Base-by-base conservation (phyloP, 2,113 vertebrate genomes). In the Bujurquina vittata region DNA sequence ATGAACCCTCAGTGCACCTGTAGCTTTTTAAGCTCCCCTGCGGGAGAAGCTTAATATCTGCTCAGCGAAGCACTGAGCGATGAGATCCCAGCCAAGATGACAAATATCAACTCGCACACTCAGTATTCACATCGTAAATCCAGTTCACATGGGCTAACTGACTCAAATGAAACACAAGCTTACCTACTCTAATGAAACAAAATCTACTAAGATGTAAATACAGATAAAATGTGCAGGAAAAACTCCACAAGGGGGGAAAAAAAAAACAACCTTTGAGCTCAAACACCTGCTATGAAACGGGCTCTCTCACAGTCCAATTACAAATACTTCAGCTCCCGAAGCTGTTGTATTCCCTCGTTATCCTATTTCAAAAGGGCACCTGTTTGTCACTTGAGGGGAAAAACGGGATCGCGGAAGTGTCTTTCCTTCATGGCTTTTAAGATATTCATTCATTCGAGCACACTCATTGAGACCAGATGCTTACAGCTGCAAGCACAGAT, bases 341-440 rank as follows among this genome's bases (percentile, higher is more conserved):
- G 77, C 80, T 10, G 37, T 61, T 84, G 65, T 84, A 79, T 84
- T 84, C 73, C 72, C 82, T 46, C 9, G 77, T 88, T 82, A 89
- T 93, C 92, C 73, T 14, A 78, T 92, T 93, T 93, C 92, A 93
- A 93, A 94, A 86, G 89, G 40, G 65, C 93, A 95, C 93, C 93
- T 94, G 94, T 93, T 94, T 88, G 85, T 92, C 90, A 91, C 89
- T 89, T 81, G 72, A 88, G 81, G 79, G 77, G 57, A 31, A 76
- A 37, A 72, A 80, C 12, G 46, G 59, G 57, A 61, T 85, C 77
- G 79, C 77, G 84, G 87, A 92, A 88, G 87, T 89, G 84, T 87
- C 89, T 91, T 87, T 88, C 60, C 79, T 87, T 89, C 83, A 87
- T 52, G 83, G 84, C 87, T 89, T 93, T 94, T 80, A 75, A 89